These are phyloP conservation scores for Pararge aegeria DNA, from an alignment of 1,140 invertebrate genomes.

Conservation along the genomic window DNA sequence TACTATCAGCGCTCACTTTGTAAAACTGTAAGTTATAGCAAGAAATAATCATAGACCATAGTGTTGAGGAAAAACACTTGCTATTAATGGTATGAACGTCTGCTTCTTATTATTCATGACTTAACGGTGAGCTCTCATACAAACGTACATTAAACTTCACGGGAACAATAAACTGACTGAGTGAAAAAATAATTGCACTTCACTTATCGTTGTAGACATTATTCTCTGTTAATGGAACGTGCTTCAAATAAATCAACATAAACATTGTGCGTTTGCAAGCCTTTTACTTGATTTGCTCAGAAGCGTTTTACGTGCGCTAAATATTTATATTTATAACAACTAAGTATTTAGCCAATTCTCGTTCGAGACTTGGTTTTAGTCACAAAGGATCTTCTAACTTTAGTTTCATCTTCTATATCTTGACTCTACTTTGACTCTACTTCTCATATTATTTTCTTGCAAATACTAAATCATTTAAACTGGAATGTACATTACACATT, in stretches of 20 bases:
- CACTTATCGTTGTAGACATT: constrained; percentile 25
- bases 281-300: neutral
- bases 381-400: too few relatives aligned
- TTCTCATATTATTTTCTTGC: too few relatives aligned
- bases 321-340: too few relatives aligned
- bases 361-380: too few relatives aligned
- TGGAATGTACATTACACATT: too few relatives aligned
- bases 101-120: constrained; percentile 69
- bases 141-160: constrained; percentile 42
- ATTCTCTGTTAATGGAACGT: constrained; percentile 29
- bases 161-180: constrained; percentile 28
- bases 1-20: constrained; percentile 53
- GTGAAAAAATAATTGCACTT: constrained; percentile 29
- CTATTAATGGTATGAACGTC: constrained; percentile 54
- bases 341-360: too few relatives aligned
- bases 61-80: constrained; percentile 60
- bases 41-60: constrained; percentile 52
- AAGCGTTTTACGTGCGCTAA: neutral
- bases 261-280: neutral
- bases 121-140: constrained; percentile 57
- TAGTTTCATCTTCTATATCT: too few relatives aligned
- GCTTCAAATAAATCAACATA: constrained; percentile 22
- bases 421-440: too few relatives aligned
- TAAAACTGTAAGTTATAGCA: constrained; percentile 63
- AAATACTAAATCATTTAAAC: too few relatives aligned